Base-by-base conservation (phyloP, 2,797 vertebrate genomes). In the Lepus oiostolus region DNA sequence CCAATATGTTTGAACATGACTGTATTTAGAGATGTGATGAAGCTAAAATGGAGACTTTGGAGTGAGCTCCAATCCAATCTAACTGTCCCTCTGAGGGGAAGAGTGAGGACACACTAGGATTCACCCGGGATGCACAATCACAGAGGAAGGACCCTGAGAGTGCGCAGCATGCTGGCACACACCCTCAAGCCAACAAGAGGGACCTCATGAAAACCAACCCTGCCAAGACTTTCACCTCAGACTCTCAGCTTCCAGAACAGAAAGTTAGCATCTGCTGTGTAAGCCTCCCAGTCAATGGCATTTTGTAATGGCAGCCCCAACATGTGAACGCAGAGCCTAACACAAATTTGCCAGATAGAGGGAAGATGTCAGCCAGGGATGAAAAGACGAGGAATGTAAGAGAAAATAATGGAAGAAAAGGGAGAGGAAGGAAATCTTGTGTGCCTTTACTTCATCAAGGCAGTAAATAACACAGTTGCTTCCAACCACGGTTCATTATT, bases 401-500 rank as follows among this genome's bases (percentile, higher is more conserved):
- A 62, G 11, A n/a, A 30, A 74, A 21, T 3, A 52, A 28, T 24
- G 4, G 17, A 14, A 42, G 19, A 62, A 50, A 60, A 1, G 1
- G 4, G 5, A 1, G 50, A 8, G 7, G 28, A 9, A 79, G 28
- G 13, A 71, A 80, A 84, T 30, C 19, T 84, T 1, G 1, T 52
- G 8, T 80, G 60, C 6, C 52, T 14, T 90, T 84, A 60, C 1
- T 47, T 81, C 54, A 52, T 71, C 24, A 76, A 84, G 70, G 14
- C 24, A 60, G 7, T 30, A 83, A 79, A 75, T 58, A 75, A 28
- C 22, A 42, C 14, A 42, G 5, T 91, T 54, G 54, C 58, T 72
- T 91, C 77, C 22, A 68, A n/a, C 63, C 65, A 24, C 11, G 2
- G 85, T 93, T 24, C 1, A 77, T 94, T 19, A 80, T 63, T 90